phyloP scores from a whole-genome alignment of 2,113 vertebrate genomes.

The Psittacara wagleri region DNA sequence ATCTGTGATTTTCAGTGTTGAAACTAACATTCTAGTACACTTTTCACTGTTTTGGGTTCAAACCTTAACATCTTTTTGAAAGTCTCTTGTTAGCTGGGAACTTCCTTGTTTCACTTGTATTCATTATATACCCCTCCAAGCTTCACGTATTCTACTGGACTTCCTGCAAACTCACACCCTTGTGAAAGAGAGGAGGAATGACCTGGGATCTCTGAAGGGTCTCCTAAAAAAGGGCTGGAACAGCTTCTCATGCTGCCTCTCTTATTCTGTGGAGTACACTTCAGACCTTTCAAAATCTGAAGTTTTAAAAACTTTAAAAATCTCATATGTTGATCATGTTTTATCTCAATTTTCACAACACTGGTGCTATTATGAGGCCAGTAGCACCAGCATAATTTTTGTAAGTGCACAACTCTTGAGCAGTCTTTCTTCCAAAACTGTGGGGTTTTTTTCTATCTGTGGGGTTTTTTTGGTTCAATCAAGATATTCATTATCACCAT shows the following conservation, averaged over 20 bases:
- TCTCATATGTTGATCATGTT: not conserved
- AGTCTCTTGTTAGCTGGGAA: not conserved
- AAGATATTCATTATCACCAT: not conserved
- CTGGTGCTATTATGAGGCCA: not conserved
- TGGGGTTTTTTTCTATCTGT: not conserved
- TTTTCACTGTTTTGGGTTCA: not conserved
- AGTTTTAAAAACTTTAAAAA: not conserved
- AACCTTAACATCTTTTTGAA: not conserved
- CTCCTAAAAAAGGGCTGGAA: not conserved
- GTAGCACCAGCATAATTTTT: not conserved
- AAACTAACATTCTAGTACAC: not conserved
- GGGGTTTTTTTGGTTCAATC: not conserved
- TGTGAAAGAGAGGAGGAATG: not conserved
- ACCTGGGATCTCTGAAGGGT: not conserved
- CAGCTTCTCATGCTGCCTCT: accelerated
- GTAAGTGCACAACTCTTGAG: not conserved
- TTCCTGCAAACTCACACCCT: not conserved
- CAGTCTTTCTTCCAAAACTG: not conserved
- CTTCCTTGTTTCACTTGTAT: not conserved
- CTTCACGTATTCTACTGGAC: not conserved
- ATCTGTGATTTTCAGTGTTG: not conserved
- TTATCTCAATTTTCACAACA: not conserved
- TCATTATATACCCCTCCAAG: not conserved
- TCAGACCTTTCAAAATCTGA: not conserved
- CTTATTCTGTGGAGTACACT: not conserved